Evolutionary conservation across 1,140 invertebrate genomes (phyloP).

Genomic region (Zaprionus ghesquierei): DNA sequence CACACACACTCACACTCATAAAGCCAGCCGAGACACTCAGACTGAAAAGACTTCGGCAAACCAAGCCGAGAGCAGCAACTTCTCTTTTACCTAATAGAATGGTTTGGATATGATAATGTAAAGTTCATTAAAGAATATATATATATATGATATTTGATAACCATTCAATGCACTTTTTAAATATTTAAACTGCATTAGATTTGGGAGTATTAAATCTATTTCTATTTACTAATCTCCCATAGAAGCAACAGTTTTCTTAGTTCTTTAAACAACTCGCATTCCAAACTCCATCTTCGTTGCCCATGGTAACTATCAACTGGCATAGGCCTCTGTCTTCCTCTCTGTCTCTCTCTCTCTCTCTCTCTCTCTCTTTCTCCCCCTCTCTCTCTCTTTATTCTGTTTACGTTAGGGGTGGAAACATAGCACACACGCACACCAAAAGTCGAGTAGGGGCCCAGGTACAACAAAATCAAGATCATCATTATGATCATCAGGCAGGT

Average conservation of each 20-base stretch:
- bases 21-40: not conserved
- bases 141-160: not conserved
- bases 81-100: not conserved
- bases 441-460: conserved; percentile 46
- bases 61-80: no score
- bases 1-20: conserved; percentile 1
- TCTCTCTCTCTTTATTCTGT: conserved; percentile 12
- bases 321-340: no score
- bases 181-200: not conserved
- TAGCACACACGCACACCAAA: conserved; percentile 28
- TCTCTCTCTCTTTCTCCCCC: not conserved
- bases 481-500: not conserved
- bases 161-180: no score
- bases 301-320: not conserved
- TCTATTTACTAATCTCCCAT: not conserved
- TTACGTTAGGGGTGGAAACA: conserved; percentile 65
- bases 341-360: not conserved
- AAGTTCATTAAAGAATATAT: not conserved
- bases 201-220: not conserved
- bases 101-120: not conserved
- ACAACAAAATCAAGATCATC: conserved; percentile 48
- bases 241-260: not conserved
- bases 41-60: conserved; percentile 30
- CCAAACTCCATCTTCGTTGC: not conserved
- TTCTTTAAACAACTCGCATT: not conserved